Conservation (phyloP, 2,797 vertebrate species). For the Nyctalus aviator region DNA sequence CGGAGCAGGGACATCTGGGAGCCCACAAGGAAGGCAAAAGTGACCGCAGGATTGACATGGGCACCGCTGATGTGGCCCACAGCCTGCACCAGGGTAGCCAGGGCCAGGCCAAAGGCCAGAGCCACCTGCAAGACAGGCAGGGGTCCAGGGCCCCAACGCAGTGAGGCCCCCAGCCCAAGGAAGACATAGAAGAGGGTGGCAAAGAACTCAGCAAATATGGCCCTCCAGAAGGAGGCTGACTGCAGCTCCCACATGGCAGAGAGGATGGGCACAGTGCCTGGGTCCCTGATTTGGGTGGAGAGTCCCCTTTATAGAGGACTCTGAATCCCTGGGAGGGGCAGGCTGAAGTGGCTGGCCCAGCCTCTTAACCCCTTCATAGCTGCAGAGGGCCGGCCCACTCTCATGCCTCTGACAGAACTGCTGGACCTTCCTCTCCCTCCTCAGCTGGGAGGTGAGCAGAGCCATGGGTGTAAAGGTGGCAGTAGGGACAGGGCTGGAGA, state of each 20-base stretch:
- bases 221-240: constrained; percentile 97
- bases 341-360: constrained; percentile 51
- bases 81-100: constrained; percentile 95
- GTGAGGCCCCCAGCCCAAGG: constrained; percentile 94
- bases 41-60: constrained; percentile 97
- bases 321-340: constrained; percentile 82
- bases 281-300: constrained; percentile 60
- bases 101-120: constrained; percentile 95
- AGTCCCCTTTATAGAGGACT: constrained; percentile 82
- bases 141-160: constrained; percentile 94
- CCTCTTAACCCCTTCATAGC: constrained; percentile 84
- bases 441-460: background rate
- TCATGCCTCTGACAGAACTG: constrained; percentile 23
- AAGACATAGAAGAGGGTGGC: constrained; percentile 97
- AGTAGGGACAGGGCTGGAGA: background rate
- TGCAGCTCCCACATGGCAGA: constrained; percentile 96
- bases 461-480: background rate
- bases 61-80: constrained; percentile 96
- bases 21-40: constrained; percentile 94
- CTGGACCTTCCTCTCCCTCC: constrained; percentile 14
- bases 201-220: constrained; percentile 96
- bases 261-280: constrained; percentile 75
- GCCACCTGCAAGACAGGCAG: constrained; percentile 93
- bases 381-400: background rate
- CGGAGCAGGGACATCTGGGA: constrained; percentile 96